Conservation (phyloP, 2,113 vertebrate species). For the Oostethus manadensis region DNA sequence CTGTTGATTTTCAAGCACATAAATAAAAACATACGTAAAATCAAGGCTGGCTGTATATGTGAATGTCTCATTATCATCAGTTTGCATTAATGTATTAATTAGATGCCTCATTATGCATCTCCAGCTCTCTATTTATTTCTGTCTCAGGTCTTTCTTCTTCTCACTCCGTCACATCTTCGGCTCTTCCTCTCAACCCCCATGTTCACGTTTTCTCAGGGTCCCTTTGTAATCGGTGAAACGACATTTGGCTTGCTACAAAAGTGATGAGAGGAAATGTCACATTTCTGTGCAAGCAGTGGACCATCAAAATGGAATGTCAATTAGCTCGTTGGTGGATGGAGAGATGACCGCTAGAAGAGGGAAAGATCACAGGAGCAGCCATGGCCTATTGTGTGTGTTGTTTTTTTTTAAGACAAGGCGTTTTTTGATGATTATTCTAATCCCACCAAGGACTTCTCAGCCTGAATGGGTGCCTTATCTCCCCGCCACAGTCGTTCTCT, state of each 20-base stretch:
- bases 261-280: constrained; percentile 51
- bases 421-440: constrained; percentile 82
- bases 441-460: constrained; percentile 70
- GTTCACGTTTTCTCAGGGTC: constrained; percentile 32
- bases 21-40: constrained; percentile 17
- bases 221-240: constrained; percentile 52
- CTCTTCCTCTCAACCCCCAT: constrained; percentile 15
- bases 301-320: constrained; percentile 65
- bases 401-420: constrained; percentile 70
- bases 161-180: constrained; percentile 25
- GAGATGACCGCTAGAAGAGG: constrained; percentile 31
- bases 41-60: constrained; percentile 27
- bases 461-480: constrained; percentile 78
- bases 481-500: constrained; percentile 76
- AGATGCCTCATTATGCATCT: constrained; percentile 19
- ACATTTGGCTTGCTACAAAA: constrained; percentile 41
- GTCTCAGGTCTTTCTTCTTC: constrained; percentile 8
- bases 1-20: constrained; percentile 26
- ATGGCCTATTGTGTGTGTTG: constrained; percentile 54
- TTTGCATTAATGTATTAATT: constrained; percentile 29
- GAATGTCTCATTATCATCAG: constrained; percentile 42
- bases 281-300: constrained; percentile 47
- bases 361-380: constrained; percentile 48
- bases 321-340: constrained; percentile 29
- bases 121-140: background rate